Conservation (phyloP, 1,140 invertebrate genomes). For the Lordiphosa clarofinis region DNA sequence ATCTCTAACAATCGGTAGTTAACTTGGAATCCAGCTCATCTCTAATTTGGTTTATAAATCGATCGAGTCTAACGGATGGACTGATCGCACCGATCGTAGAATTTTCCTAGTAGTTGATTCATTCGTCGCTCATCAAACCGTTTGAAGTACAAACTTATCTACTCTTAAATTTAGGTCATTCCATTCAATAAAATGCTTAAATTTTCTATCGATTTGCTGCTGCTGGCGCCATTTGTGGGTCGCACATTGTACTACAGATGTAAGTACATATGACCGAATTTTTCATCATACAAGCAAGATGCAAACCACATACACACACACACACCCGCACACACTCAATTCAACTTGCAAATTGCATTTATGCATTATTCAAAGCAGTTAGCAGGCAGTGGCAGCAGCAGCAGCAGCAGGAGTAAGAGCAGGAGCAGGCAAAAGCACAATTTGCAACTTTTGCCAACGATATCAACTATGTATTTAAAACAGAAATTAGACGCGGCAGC, state of each 20-base stretch:
- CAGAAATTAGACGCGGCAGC: slow-evolving; percentile 68
- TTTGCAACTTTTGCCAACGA: slow-evolving; percentile 55
- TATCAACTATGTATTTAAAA: slow-evolving; percentile 76
- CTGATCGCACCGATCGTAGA: too few species aligned
- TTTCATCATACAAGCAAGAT: slow-evolving; percentile 2
- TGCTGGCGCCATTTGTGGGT: too few species aligned
- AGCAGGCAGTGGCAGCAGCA: slow-evolving; percentile 7
- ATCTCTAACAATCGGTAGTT: too few species aligned
- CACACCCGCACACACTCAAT: slow-evolving; percentile 11
- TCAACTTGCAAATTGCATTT: slow-evolving; percentile 46
- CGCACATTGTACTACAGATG: not conserved
- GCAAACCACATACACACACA: slow-evolving; percentile 22
- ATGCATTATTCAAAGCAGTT: slow-evolving; percentile 59
- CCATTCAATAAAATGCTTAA: too few species aligned
- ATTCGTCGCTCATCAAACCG: too few species aligned
- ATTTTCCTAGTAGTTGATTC: too few species aligned
- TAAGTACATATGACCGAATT: slow-evolving; percentile 8
- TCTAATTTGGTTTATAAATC: too few species aligned
- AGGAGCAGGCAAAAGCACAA: slow-evolving; percentile 35
- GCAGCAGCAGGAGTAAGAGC: slow-evolving; percentile 1
- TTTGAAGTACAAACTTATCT: too few species aligned
- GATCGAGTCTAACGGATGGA: too few species aligned
- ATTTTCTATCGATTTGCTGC: too few species aligned
- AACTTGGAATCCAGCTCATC: too few species aligned
- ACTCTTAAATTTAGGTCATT: too few species aligned